Conservation (phyloP, 2,797 vertebrate species). For the Ammospiza maritima region DNA sequence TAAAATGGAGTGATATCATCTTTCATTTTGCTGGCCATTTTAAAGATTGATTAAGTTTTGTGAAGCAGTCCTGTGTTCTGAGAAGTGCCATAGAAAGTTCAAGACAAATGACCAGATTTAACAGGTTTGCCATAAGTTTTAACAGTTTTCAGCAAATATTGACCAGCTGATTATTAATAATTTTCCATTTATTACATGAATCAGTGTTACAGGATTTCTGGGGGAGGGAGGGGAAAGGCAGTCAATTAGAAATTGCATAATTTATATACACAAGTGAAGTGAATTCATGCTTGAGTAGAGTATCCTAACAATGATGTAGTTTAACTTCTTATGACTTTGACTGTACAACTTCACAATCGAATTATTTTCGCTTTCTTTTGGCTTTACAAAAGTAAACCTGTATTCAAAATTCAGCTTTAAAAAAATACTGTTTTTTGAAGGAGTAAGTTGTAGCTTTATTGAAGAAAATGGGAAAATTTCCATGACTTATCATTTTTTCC, state of each 20-base stretch:
- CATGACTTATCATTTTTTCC: neutral
- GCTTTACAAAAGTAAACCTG: neutral
- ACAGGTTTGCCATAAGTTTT: neutral
- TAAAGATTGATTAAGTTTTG: slow-evolving; percentile 24
- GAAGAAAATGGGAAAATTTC: neutral
- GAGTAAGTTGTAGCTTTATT: neutral
- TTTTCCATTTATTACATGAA: neutral
- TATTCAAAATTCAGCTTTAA: neutral
- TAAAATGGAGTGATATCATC: slow-evolving; percentile 30
- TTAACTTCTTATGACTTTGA: neutral
- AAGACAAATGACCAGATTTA: slow-evolving; percentile 18
- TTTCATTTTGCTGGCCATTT: slow-evolving; percentile 41
- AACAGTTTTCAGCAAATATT: neutral
- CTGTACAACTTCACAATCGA: neutral
- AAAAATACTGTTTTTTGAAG: neutral
- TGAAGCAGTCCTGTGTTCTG: neutral
- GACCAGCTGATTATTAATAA: neutral
- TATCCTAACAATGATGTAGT: neutral
- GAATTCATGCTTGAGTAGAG: neutral
- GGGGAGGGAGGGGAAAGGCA: neutral
- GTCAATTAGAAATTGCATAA: neutral
- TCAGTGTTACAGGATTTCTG: neutral
- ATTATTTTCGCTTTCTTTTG: neutral
- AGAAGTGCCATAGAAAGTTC: neutral
- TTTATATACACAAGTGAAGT: neutral